These are phyloP conservation scores for Hemithea aestivaria DNA, from an alignment of 2,888 invertebrate species.

Conservation along the genomic window DNA sequence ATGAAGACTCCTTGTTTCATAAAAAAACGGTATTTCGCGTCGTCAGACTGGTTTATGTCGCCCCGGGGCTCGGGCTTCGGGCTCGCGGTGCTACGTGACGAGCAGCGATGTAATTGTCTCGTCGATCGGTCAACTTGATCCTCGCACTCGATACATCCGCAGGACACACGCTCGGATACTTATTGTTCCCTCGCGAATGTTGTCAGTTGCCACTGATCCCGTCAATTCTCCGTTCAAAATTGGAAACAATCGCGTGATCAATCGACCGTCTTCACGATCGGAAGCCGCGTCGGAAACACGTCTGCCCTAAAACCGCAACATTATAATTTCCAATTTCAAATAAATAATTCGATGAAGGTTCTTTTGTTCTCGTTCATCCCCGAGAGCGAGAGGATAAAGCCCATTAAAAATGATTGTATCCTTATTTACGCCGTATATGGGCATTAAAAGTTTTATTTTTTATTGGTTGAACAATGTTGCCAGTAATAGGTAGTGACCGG, in stretches of 20 bases:
- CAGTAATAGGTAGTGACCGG: conserved; percentile 35
- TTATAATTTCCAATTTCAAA: conserved; percentile 73
- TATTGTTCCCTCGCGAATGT: conserved; percentile 34
- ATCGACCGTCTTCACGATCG: conserved; percentile 50
- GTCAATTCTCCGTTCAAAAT: conserved; percentile 39
- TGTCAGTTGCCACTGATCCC: conserved; percentile 31
- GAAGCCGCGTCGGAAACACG: conserved; percentile 75
- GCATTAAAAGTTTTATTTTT: conserved; percentile 33
- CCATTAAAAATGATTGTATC: conserved; percentile 41
- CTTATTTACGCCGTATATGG: conserved; percentile 37
- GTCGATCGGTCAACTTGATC: conserved; percentile 49
- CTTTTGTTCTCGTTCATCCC: conserved; percentile 47
- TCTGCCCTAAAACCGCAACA: conserved; percentile 71
- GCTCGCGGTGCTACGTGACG: conserved; percentile 52
- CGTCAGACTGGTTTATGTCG: conserved; percentile 58
- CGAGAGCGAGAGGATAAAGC: conserved; percentile 44
- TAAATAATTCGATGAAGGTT: conserved; percentile 66
- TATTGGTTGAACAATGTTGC: conserved; percentile 48
- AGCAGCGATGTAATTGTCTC: conserved; percentile 59
- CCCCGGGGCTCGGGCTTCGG: conserved; percentile 48
- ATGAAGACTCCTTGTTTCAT: conserved; percentile 69
- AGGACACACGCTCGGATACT: conserved; percentile 42
- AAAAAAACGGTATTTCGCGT: conserved; percentile 65
- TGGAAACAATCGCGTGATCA: conserved; percentile 63
- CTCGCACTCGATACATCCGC: conserved; percentile 49